phyloP scores from a whole-genome alignment of 2,113 vertebrate genomes.

The Bujurquina vittata region DNA sequence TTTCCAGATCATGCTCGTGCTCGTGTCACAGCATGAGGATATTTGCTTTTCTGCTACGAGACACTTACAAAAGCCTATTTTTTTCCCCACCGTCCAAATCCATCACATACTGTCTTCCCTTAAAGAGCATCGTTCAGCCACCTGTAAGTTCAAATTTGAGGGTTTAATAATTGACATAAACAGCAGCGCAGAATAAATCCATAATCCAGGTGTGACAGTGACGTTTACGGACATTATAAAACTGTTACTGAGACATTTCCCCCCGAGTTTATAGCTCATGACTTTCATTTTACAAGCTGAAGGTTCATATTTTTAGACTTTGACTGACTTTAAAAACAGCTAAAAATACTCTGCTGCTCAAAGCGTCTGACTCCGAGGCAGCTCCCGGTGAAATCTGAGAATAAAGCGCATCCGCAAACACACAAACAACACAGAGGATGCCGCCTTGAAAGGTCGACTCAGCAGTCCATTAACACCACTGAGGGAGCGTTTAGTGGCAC shows the following conservation, averaged over 20 bases:
- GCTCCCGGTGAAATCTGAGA: not conserved
- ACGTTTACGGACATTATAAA: not conserved
- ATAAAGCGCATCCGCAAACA: not conserved
- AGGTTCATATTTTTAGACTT: not conserved
- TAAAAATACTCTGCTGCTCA: no score
- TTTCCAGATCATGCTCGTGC: no score
- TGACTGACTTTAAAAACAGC: not conserved
- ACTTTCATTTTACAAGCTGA: not conserved
- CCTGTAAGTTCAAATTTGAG: not conserved
- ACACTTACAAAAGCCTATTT: no score
- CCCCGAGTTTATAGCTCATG: not conserved
- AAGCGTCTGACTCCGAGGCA: not conserved
- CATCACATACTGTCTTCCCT: no score
- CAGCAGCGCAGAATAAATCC: no score
- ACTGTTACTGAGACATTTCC: not conserved
- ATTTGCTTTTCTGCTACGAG: no score
- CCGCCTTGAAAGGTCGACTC: not conserved
- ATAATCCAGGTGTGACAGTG: no score
- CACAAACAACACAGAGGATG: not conserved
- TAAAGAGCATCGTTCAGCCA: not conserved
- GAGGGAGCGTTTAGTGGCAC: constrained; percentile 10
- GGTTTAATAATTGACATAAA: not conserved
- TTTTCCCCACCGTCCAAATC: no score
- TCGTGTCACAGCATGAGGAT: no score
- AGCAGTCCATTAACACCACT: constrained; percentile 22